Conservation (phyloP, 2,113 vertebrate genomes). For the Channa maculata region DNA sequence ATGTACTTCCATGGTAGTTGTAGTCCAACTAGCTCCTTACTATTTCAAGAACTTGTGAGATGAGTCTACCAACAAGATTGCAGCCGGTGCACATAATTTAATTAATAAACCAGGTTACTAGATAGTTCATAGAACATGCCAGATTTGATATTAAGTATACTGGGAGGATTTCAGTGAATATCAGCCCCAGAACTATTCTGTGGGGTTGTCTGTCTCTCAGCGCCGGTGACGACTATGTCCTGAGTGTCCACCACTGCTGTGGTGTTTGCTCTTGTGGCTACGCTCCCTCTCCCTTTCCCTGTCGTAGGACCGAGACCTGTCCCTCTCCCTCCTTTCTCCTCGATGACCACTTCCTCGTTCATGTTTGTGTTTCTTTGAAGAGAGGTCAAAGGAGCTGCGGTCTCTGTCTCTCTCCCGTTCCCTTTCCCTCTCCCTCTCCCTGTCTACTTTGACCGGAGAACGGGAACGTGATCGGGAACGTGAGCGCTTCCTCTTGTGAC, state of each 20-base stretch:
- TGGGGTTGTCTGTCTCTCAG: slow-evolving; percentile 73
- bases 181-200: slow-evolving; percentile 36
- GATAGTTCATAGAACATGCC: not conserved
- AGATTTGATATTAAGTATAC: not conserved
- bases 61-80: not conserved
- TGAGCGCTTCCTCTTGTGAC: slow-evolving; percentile 95
- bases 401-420: slow-evolving; percentile 88
- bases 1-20: not conserved
- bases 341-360: slow-evolving; percentile 87
- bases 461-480: slow-evolving; percentile 84
- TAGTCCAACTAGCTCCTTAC: not conserved
- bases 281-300: slow-evolving; percentile 91
- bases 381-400: slow-evolving; percentile 82
- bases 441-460: slow-evolving; percentile 88
- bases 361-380: slow-evolving; percentile 95
- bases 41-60: not conserved
- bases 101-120: no score
- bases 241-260: slow-evolving; percentile 88
- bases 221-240: slow-evolving; percentile 93
- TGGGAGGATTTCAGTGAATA: slow-evolving; percentile 12
- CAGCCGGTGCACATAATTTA: no score
- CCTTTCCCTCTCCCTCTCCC: slow-evolving; percentile 85
- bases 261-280: slow-evolving; percentile 95
- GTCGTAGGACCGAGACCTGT: slow-evolving; percentile 93
- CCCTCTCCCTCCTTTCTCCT: slow-evolving; percentile 88